phyloP scores from a whole-genome alignment of 2,888 invertebrate genomes.

The Petrolisthes cinctipes region DNA sequence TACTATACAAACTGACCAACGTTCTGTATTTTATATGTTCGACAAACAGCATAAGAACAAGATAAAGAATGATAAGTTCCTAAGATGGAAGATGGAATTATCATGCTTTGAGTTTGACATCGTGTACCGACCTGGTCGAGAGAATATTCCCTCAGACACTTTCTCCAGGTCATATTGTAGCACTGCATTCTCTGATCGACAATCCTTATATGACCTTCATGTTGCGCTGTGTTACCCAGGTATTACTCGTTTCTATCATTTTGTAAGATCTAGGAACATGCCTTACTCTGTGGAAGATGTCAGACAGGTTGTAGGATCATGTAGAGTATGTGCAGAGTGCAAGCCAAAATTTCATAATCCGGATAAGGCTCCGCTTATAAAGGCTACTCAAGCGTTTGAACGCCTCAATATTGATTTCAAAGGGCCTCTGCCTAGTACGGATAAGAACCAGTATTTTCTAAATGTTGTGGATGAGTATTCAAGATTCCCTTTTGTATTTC shows the following conservation, averaged over 20 bases:
- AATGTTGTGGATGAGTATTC: too few relatives aligned
- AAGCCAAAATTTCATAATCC: slow-evolving; percentile 17
- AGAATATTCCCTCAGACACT: slow-evolving; percentile 27
- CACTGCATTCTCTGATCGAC: too few relatives aligned
- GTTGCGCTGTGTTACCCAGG: too few relatives aligned
- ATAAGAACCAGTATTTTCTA: too few relatives aligned
- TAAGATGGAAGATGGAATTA: slow-evolving; percentile 36
- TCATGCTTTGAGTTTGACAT: slow-evolving; percentile 25
- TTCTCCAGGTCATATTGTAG: too few relatives aligned
- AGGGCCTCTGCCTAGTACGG: too few relatives aligned
- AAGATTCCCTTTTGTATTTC: too few relatives aligned
- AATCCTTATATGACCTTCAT: too few relatives aligned
- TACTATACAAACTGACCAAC: slow-evolving; percentile 47
- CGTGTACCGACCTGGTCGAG: slow-evolving; percentile 23
- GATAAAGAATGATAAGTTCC: slow-evolving; percentile 28
- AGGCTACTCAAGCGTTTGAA: slow-evolving; percentile 33
- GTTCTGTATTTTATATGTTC: slow-evolving; percentile 35
- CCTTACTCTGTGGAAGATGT: too few relatives aligned
- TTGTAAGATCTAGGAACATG: too few relatives aligned
- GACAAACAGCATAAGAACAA: not conserved
- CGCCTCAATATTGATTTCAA: too few relatives aligned
- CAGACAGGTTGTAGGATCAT: not conserved
- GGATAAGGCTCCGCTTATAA: slow-evolving; percentile 12
- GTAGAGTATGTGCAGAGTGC: slow-evolving; percentile 30
- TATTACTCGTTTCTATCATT: too few relatives aligned